Evolutionary conservation across 2,113 vertebrate species (phyloP), one percentile per base, ranked within the genome.

Genomic region (Ondatra zibethicus): DNA sequence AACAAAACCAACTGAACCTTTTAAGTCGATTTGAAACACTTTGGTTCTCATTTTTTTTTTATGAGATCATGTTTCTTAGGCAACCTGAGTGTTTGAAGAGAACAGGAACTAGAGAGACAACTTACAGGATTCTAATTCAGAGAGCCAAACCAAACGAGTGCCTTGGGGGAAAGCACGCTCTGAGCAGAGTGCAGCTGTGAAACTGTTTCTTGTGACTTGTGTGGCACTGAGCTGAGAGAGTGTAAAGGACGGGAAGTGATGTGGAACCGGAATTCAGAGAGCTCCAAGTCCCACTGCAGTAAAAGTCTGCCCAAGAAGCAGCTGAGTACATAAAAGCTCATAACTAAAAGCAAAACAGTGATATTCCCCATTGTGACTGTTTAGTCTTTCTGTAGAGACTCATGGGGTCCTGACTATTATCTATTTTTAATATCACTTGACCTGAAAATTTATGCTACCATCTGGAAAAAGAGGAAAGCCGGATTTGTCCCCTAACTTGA

Each of bases 331-430:
- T 99, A 99, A 99, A 99, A 98, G 97, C 98, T 98, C 98, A 98
- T 98, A 99, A 99, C 99, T 98, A 99, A 99, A 99, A 99, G 98
- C 99, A 99, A 99, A 99, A 99, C 99, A 99, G 98, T 98, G 98
- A 98, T 99, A 99, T 99, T 99, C 99, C 99, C 99, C 98, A 99
- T 99, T 94, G 99, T 98, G 98, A 99, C 99, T 99, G 99, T 99
- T 99, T 99, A 99, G 99, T 99, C 99, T 99, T 99, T 99, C 99
- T 98, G 98, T 96, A 98, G 98, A 99, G 98, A 98, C 97, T 99
- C 98, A 96, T 98, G 98, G 98, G 98, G 98, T 98, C 98, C 97
- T 97, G 98, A 97, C 98, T 99, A 99, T 99, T 99, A 99, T 99
- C 99, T 99, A 99, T 98, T 99, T 99, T 99, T 99, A 99, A 98